phyloP scores from a whole-genome alignment of 2,113 vertebrate genomes.

The Cryptomyrus ogoouensis region DNA sequence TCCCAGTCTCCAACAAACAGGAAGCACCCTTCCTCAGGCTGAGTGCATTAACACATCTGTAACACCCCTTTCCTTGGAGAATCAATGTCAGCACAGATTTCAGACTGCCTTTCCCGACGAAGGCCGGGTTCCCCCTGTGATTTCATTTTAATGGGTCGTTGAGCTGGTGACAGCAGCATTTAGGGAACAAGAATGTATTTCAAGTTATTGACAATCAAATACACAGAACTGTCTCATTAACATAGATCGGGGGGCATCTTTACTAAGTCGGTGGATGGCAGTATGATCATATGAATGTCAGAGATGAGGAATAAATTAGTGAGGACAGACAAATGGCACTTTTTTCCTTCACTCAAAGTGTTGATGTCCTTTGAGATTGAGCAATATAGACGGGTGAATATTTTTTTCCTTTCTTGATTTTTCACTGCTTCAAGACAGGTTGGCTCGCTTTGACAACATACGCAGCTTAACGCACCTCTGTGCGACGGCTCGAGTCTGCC shows the following conservation, averaged over 20 bases:
- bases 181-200: slow-evolving; percentile 66
- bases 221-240: slow-evolving; percentile 68
- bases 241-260: slow-evolving; percentile 65
- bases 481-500: not conserved
- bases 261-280: slow-evolving; percentile 38
- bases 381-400: not conserved
- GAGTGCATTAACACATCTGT: not conserved
- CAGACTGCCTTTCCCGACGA: slow-evolving; percentile 71
- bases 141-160: slow-evolving; percentile 77
- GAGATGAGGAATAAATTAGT: not conserved
- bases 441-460: not conserved
- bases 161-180: slow-evolving; percentile 62
- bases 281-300: slow-evolving; percentile 26
- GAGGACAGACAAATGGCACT: not conserved
- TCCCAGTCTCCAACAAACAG: not conserved
- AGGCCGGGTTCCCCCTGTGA: slow-evolving; percentile 67
- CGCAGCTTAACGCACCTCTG: not conserved
- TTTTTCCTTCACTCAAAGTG: not conserved
- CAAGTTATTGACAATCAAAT: slow-evolving; percentile 68
- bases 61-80: not conserved
- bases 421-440: not conserved
- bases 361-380: not conserved
- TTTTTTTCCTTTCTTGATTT: not conserved
- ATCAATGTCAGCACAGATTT: slow-evolving; percentile 43
- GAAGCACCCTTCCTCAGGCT: not conserved